Evolutionary conservation across 2,797 vertebrate species (phyloP), one percentile per base, ranked within the genome.

Genomic region (Mus spretus): DNA sequence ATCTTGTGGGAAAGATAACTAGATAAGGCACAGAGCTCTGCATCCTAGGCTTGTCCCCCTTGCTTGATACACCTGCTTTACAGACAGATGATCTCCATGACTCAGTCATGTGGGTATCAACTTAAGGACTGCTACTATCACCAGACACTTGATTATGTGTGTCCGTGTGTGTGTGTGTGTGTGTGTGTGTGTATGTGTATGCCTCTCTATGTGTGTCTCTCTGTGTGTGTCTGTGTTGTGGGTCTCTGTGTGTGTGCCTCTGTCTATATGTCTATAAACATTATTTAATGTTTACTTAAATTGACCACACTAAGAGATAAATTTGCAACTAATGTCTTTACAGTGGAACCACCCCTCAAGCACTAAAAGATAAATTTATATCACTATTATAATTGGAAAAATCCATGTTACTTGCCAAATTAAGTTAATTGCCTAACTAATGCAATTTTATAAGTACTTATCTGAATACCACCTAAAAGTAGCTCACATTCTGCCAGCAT

Each of bases 381-480:
- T 65, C 34, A 92, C 22, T 90, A 90, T 31, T 37, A 67, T 47
- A 82, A 89, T 74, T 74, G 28, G 37, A 87, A 96, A 96, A 92
- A 59, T 57, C 24, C 85, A 17, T 13, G 65, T 53, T 24, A 50
- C n/a, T 78, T 83, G 28, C 75, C 83, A 94, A 89, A 79, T 47
- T 59, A 86, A 70, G 67, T 3, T 37, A 83, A 92, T 0, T 83
- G 2, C 44, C 70, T 70, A 90, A 53, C 59, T 31, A 67, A 47
- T 55, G 86, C 0, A 92, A 34, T 53, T 59, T 87, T 70, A 6
- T 8, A 72, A 93, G 65, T 80, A 28, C 47, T 70, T 70, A 34
- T n/a, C 31, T 28, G 17, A 75, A 84, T 10, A 61, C 40, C 4
- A 67, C 70, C 67, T n/a, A 84, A 87, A 50, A 78, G 55, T 11